A percentile compares a stretch with the other conserved stretches of the same genome.
phyloP scores from a whole-genome alignment of 2,797 vertebrate genomes.

The Nasua narica region DNA sequence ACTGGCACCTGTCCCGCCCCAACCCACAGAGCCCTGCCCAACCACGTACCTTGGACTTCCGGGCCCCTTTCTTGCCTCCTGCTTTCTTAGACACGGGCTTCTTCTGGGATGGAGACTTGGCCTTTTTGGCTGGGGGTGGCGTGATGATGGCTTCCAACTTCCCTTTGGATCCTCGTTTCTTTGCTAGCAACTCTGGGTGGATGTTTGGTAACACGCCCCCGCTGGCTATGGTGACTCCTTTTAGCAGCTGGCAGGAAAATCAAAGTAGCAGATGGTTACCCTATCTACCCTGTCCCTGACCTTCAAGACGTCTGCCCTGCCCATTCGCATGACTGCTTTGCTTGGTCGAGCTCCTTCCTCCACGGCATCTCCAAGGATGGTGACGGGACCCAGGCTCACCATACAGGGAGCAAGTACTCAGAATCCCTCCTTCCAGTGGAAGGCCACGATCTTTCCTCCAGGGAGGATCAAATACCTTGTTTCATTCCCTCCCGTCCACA shows the following conservation, averaged over 20 bases:
- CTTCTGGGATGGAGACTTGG: slow-evolving; percentile 90
- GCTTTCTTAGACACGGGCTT: slow-evolving; percentile 90
- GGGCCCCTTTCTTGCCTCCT: slow-evolving; percentile 88
- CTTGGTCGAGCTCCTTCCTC: not conserved
- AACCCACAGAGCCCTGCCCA: not conserved
- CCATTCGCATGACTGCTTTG: not conserved
- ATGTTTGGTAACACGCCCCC: slow-evolving; percentile 98
- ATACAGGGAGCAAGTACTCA: not conserved
- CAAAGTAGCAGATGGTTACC: slow-evolving; percentile 23
- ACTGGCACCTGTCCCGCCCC: not conserved
- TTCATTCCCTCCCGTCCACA: not conserved
- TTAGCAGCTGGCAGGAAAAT: slow-evolving; percentile 88
- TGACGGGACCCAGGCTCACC: not conserved
- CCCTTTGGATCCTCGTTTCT: slow-evolving; percentile 95
- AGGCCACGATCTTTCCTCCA: not conserved
- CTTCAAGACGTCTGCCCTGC: not conserved
- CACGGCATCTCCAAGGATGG: not conserved
- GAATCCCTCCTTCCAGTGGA: not conserved
- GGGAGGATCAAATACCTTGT: not conserved
- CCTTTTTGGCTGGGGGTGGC: slow-evolving; percentile 93
- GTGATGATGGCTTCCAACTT: slow-evolving; percentile 96
- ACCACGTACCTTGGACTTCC: slow-evolving; percentile 90
- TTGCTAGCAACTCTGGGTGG: slow-evolving; percentile 95
- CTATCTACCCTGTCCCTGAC: not conserved
- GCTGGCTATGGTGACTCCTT: slow-evolving; percentile 97